These are phyloP conservation scores for Andrena chrysosceles DNA, from an alignment of 2,888 invertebrate species.

Conservation along the genomic window DNA sequence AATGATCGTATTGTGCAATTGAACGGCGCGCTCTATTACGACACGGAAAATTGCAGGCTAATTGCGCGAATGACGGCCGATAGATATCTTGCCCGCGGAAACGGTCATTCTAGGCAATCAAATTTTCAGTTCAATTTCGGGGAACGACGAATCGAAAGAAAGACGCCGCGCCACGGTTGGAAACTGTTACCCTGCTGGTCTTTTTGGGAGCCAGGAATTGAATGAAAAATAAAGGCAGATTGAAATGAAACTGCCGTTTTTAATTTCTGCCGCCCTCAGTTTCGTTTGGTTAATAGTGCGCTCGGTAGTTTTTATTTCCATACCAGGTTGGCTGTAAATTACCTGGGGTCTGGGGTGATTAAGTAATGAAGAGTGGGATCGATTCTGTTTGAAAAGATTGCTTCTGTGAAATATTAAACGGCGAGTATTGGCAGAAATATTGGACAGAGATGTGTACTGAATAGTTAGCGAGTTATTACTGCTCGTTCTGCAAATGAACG, in stretches of 20 bases:
- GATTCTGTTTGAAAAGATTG: too few relatives aligned
- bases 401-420: too few relatives aligned
- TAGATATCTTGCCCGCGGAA: background rate
- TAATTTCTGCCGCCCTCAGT: background rate
- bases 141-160: background rate
- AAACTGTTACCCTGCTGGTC: background rate
- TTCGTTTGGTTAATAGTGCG: background rate
- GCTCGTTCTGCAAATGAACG: too few relatives aligned
- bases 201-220: background rate
- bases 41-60: background rate
- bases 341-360: too few relatives aligned
- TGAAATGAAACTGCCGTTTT: background rate
- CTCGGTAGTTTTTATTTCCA: too few relatives aligned
- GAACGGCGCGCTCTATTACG: background rate
- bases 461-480: too few relatives aligned
- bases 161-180: background rate
- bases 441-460: too few relatives aligned
- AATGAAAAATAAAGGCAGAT: background rate
- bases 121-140: slow-evolving; percentile 6
- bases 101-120: slow-evolving; percentile 2
- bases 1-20: background rate
- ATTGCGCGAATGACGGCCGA: slow-evolving; percentile 17
- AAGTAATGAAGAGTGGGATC: too few relatives aligned
- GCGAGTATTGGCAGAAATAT: too few relatives aligned
- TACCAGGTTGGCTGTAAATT: too few relatives aligned